Percentiles rank a stretch among this genome's conserved stretches.
Evolutionary conservation across 2,888 invertebrate genomes (phyloP).

Genomic region (Agrotis ipsilon): DNA sequence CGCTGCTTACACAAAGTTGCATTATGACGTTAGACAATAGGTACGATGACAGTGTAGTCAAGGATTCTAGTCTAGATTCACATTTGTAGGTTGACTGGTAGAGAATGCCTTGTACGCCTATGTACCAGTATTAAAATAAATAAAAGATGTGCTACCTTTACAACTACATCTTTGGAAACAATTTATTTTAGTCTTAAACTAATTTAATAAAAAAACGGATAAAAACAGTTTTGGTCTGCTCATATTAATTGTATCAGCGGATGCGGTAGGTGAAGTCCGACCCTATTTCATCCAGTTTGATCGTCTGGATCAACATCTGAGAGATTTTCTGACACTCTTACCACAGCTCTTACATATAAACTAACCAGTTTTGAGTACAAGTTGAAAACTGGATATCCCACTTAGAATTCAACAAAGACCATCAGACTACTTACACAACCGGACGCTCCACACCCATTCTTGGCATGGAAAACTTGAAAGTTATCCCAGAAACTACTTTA

Average conservation of each 20-base stretch:
- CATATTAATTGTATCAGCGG: too few species aligned
- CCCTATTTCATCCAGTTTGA: too few species aligned
- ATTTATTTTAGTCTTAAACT: not conserved
- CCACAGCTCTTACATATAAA: too few species aligned
- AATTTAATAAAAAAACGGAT: not conserved
- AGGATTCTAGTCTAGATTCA: not conserved
- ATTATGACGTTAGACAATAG: constrained; percentile 7
- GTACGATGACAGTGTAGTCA: not conserved
- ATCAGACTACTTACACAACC: not conserved
- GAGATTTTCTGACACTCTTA: too few species aligned
- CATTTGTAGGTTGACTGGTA: too few species aligned
- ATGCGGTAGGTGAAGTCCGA: too few species aligned
- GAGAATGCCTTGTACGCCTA: too few species aligned
- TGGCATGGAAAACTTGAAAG: constrained; percentile 6
- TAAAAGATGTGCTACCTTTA: not conserved
- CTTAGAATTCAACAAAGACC: not conserved
- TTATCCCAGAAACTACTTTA: constrained; percentile 14
- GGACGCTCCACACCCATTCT: not conserved
- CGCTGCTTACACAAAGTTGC: constrained; percentile 9
- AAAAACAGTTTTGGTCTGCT: not conserved
- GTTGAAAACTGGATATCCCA: not conserved
- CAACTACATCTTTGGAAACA: not conserved
- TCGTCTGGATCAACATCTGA: too few species aligned
- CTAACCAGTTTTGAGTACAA: too few species aligned
- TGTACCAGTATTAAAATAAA: not conserved